A percentile compares a stretch with the other conserved stretches of the same genome.
Evolutionary conservation across 2,888 invertebrate species (phyloP).

Genomic region (Thera obeliscata): DNA sequence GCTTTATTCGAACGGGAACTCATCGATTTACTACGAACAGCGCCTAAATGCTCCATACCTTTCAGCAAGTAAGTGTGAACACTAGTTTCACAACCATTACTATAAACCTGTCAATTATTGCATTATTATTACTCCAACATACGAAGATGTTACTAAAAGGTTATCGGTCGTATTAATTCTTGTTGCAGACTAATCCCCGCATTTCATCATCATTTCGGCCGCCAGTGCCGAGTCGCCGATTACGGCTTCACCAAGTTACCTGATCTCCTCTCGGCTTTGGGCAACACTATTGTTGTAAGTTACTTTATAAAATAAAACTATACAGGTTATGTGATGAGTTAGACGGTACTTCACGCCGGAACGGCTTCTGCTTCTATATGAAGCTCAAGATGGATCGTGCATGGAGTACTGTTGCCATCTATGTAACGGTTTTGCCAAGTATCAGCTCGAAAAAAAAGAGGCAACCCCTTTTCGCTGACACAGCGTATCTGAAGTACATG

Average conservation of each 20-base stretch:
- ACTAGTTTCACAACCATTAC: background rate
- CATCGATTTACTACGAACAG: conserved; percentile 92
- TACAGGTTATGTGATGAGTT: background rate
- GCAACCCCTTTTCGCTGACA: no score
- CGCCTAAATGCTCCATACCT: conserved; percentile 92
- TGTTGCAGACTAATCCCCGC: conserved; percentile 96
- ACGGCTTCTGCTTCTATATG: no score
- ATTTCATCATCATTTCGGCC: conserved; percentile 98
- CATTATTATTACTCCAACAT: no score
- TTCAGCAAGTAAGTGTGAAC: conserved; percentile 75
- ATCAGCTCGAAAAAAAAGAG: no score
- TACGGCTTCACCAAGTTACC: conserved; percentile 98
- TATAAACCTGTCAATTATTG: no score
- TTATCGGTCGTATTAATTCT: conserved; percentile 5
- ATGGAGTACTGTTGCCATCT: no score
- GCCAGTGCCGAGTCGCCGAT: conserved; percentile 97
- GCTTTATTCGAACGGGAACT: conserved; percentile 94
- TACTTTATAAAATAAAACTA: background rate
- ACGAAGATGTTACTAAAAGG: no score
- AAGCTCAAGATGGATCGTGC: no score
- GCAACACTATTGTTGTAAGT: conserved; percentile 92
- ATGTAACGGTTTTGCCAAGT: no score
- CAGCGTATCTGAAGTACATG: no score
- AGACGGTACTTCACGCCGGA: no score
- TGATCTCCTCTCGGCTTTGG: conserved; percentile 94